Conservation (phyloP, 2,797 vertebrate species). For the Cyprinella venusta region DNA sequence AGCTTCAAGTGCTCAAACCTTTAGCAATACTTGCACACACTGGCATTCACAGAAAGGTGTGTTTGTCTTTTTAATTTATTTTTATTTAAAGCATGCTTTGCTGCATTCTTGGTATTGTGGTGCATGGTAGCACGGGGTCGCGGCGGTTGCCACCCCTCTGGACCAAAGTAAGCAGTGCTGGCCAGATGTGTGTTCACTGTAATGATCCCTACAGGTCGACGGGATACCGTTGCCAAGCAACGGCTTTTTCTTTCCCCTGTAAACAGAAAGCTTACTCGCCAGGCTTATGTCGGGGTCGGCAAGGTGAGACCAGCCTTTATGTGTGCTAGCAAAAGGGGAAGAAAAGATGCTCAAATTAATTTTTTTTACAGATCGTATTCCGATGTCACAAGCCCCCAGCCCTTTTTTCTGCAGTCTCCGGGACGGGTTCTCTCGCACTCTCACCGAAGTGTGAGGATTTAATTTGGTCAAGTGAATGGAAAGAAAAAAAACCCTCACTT, state of each 20-base stretch:
- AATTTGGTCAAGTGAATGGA: conserved; percentile 43
- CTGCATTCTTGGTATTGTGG: conserved; percentile 66
- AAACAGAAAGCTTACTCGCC: conserved; percentile 72
- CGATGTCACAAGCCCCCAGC: conserved; percentile 43
- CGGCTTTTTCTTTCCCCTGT: conserved; percentile 71
- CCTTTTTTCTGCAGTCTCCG: conserved; percentile 40
- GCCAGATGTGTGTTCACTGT: conserved; percentile 77
- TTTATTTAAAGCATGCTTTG: conserved; percentile 14
- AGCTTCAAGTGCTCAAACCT: not conserved
- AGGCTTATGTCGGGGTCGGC: conserved; percentile 69
- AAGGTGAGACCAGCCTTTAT: conserved; percentile 69
- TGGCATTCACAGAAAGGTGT: conserved; percentile 1
- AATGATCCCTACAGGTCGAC: conserved; percentile 76
- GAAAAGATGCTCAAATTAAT: conserved; percentile 55
- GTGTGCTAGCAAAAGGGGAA: conserved; percentile 48
- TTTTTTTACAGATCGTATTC: conserved; percentile 56
- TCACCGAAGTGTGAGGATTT: conserved; percentile 39
- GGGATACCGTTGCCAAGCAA: conserved; percentile 76
- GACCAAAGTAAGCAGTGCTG: conserved; percentile 66
- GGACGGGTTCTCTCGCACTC: conserved; percentile 40
- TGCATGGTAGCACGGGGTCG: conserved; percentile 49
- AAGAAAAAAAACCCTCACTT: conserved; percentile 29
- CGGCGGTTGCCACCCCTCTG: conserved; percentile 67
- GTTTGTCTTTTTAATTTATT: conserved; percentile 20
- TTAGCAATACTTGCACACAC: conserved; percentile 5